Conservation (phyloP, 2,113 vertebrate genomes). For the Rhinichthys klamathensis region DNA sequence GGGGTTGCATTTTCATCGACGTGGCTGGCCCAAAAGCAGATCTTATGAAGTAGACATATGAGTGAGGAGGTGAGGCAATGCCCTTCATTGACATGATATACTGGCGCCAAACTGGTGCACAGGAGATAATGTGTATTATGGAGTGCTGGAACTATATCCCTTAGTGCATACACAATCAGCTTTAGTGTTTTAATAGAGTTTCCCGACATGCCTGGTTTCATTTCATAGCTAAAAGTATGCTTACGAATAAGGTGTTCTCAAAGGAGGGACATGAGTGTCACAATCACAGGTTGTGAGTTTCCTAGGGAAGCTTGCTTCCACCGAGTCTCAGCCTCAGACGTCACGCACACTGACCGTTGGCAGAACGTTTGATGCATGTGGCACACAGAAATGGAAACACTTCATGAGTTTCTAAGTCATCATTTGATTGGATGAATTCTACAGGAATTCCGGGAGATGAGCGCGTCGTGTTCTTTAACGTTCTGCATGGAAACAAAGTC, state of each 20-base stretch:
- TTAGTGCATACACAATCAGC: slow-evolving; percentile 10
- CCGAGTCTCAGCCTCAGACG: too few relatives aligned
- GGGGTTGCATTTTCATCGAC: not conserved
- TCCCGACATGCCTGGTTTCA: not conserved
- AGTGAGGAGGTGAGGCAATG: not conserved
- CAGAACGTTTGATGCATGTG: too few relatives aligned
- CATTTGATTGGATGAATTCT: too few relatives aligned
- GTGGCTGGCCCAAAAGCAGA: not conserved
- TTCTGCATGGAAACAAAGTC: too few relatives aligned
- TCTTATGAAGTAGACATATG: slow-evolving; percentile 7
- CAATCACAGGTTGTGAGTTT: too few relatives aligned
- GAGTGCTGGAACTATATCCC: slow-evolving; percentile 16
- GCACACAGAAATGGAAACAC: too few relatives aligned
- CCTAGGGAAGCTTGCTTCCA: too few relatives aligned
- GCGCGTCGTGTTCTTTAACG: too few relatives aligned
- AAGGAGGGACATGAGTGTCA: not conserved
- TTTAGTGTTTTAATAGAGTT: slow-evolving; percentile 21
- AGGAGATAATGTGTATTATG: slow-evolving; percentile 19
- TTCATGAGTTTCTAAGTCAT: too few relatives aligned
- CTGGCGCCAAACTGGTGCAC: not conserved
- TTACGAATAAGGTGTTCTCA: not conserved
- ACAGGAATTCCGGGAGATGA: too few relatives aligned
- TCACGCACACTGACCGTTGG: too few relatives aligned
- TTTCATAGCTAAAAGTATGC: not conserved
- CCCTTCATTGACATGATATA: slow-evolving; percentile 14